Evolutionary conservation across 2,797 vertebrate genomes (phyloP).

Genomic region (Rachycentron canadum): DNA sequence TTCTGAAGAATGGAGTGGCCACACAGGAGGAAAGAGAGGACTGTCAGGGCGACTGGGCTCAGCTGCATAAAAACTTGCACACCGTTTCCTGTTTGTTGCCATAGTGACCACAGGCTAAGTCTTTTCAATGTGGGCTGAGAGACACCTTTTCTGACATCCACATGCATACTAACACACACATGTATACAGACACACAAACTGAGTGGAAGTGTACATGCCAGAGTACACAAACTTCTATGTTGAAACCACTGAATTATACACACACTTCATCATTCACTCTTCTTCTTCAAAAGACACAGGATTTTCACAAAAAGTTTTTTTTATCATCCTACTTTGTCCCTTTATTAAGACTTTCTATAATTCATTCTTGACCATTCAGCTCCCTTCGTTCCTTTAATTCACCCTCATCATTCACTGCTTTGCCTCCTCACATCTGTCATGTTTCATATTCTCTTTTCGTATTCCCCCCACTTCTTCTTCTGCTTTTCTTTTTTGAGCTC

Average conservation of each 20-base stretch:
- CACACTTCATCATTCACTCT: conserved; percentile 59
- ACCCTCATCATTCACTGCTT: conserved; percentile 7
- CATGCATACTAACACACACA: conserved; percentile 13
- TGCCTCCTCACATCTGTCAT: conserved; percentile 46
- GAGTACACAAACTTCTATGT: conserved; percentile 55
- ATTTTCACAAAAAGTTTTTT: too few relatives aligned
- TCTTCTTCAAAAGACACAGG: background rate
- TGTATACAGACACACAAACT: conserved; percentile 7
- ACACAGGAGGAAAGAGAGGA: conserved; percentile 70
- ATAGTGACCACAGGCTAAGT: conserved; percentile 56
- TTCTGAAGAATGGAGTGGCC: conserved; percentile 68
- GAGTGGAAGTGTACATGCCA: conserved; percentile 42
- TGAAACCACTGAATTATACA: conserved; percentile 54
- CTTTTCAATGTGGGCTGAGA: conserved; percentile 69
- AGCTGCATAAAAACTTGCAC: conserved; percentile 60
- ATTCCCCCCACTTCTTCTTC: conserved; percentile 31
- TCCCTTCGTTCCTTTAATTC: conserved; percentile 5
- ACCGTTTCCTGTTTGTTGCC: conserved; percentile 78
- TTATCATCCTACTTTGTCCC: conserved; percentile 15
- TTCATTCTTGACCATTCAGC: background rate
- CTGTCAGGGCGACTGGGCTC: conserved; percentile 68
- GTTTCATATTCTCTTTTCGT: conserved; percentile 60
- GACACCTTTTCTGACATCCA: conserved; percentile 67
- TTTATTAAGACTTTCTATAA: background rate
- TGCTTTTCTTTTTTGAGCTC: conserved; percentile 76